Conservation (phyloP, 2,888 invertebrate genomes). For the Lapara coniferarum region DNA sequence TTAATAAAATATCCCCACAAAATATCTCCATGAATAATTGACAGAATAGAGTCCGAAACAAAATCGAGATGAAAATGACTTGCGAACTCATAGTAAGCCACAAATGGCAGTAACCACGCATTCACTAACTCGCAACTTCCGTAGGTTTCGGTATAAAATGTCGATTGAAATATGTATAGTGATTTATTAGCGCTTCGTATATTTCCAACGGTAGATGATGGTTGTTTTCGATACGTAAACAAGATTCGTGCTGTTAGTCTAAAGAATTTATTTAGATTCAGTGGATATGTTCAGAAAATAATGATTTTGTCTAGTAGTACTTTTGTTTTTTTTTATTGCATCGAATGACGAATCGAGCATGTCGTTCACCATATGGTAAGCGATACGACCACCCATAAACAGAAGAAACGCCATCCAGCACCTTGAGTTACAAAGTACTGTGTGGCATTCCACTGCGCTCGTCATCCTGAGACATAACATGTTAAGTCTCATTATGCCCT, state of each 20-base stretch:
- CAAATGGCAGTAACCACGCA: constrained; percentile 30
- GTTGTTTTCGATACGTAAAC: constrained; percentile 55
- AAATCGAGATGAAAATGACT: constrained; percentile 37
- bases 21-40: not conserved
- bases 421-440: too few relatives aligned
- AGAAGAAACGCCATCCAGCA: too few relatives aligned
- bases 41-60: not conserved
- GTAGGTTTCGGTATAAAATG: constrained; percentile 64
- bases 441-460: too few relatives aligned
- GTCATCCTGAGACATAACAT: too few relatives aligned
- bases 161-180: constrained; percentile 61
- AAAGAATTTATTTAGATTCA: not conserved
- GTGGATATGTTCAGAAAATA: too few relatives aligned
- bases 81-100: constrained; percentile 36
- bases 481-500: too few relatives aligned
- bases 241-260: constrained; percentile 37
- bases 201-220: constrained; percentile 54
- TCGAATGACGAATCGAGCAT: too few relatives aligned
- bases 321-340: too few relatives aligned
- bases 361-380: too few relatives aligned
- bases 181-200: constrained; percentile 60
- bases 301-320: too few relatives aligned
- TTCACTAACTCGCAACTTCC: constrained; percentile 56
- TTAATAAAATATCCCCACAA: too few relatives aligned
- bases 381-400: too few relatives aligned